phyloP scores from a whole-genome alignment of 2,797 vertebrate species.

The Acipenser ruthenus region DNA sequence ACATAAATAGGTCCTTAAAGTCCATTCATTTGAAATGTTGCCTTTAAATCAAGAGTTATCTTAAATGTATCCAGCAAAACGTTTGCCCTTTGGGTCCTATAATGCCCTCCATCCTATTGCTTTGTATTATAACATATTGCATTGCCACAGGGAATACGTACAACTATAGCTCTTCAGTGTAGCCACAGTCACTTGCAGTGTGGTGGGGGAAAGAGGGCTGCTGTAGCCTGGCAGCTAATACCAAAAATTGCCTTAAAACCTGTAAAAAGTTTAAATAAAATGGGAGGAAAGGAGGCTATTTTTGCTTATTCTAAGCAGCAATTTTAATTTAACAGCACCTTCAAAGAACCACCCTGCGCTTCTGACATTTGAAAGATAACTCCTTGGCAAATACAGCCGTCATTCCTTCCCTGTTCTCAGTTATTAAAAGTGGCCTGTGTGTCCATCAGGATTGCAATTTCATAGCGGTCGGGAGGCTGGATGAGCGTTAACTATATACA shows the following conservation, averaged over 20 bases:
- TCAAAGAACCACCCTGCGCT: constrained; percentile 2
- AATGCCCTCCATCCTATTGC: neutral
- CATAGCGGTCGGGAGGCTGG: neutral
- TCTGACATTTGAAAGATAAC: constrained; percentile 18
- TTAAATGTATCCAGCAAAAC: neutral
- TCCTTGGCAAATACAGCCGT: constrained; percentile 14
- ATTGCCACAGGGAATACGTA: neutral
- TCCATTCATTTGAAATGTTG: constrained; percentile 45
- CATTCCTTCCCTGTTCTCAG: neutral
- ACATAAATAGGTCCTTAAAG: constrained; percentile 39
- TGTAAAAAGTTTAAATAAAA: neutral
- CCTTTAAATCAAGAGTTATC: neutral
- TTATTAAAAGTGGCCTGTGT: constrained; percentile 15
- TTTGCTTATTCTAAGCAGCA: constrained; percentile 16
- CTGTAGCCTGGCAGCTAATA: neutral
- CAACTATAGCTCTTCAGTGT: neutral
- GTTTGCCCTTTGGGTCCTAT: neutral
- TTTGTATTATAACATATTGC: neutral
- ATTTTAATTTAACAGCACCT: constrained; percentile 7
- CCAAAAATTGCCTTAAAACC: neutral
- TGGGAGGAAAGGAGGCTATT: constrained; percentile 12
- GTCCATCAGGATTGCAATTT: neutral
- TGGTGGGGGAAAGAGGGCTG: neutral
- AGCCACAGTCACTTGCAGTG: neutral
- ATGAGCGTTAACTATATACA: neutral